Evolutionary conservation across 2,113 vertebrate genomes (phyloP), one percentile per base, ranked within the genome.

Genomic region (Speoplatyrhinus poulsoni): DNA sequence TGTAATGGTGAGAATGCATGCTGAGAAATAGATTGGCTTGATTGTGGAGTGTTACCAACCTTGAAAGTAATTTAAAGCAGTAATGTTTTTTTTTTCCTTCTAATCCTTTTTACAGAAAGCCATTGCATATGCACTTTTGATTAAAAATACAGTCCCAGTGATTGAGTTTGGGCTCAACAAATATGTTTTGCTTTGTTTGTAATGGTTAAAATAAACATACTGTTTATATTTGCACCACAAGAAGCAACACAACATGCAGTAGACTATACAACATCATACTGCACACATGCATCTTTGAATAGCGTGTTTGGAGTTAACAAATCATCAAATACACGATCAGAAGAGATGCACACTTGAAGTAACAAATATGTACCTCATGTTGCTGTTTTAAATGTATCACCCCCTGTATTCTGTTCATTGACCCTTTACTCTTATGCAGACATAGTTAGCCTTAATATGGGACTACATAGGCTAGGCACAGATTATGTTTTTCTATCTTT

Each of bases 341-440:
- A 63, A 66, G 69, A 74, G 80, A 88, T 81, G 84, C 85, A 81
- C 81, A 56, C 72, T 66, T 46, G 79, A 84, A 80, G 75, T 79
- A 79, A 77, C 67, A 49, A 49, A 12, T 49, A 49, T 49, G 48
- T 6, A 48, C 80, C 72, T 74, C 65, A 73, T 74, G 72, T 71
- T 75, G 83, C 81, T 10, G 12, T n/a, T 53, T n/a, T 2, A 12
- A 5, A 3, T 55, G 53, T 5, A 17, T 7, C 36, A 41, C 5
- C 4, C 36, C 36, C 7, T 6, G 36, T 41, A 41, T 6, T 2
- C 5, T 5, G 36, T 41, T 1, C 7, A 41, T 41, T 41, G 36
- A 41, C 6, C 36, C 36, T 41, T 5, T 6, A 41, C 36, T 41
- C 4, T 5, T 41, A 41, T 6, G 36, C 5, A 41, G 36, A 41